phyloP scores from a whole-genome alignment of 2,797 vertebrate genomes.

The Acipenser ruthenus region DNA sequence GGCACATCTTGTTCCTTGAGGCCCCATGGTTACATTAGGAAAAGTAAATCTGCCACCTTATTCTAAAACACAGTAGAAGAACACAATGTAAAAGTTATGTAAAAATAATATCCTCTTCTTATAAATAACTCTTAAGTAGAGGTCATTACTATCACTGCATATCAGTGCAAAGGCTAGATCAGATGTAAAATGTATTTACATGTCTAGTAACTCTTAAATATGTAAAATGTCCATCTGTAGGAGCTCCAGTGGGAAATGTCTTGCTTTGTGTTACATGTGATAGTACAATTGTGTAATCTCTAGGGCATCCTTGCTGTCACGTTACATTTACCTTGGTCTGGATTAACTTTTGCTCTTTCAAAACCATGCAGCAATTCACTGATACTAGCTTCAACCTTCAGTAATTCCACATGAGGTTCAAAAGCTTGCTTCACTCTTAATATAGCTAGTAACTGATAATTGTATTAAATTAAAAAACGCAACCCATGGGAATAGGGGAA shows the following conservation, averaged over 20 bases:
- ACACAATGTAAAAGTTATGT: not conserved
- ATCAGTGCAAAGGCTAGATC: not conserved
- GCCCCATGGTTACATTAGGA: too few relatives aligned
- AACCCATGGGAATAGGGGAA: not conserved
- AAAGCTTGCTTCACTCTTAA: conserved; percentile 4
- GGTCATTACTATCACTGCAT: not conserved
- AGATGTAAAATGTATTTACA: not conserved
- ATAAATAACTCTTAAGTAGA: not conserved
- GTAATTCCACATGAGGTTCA: not conserved
- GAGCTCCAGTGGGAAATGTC: conserved; percentile 34
- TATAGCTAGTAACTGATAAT: not conserved
- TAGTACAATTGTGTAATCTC: conserved; percentile 49
- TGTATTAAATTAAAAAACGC: not conserved
- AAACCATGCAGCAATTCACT: conserved; percentile 8
- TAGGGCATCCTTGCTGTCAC: conserved; percentile 41
- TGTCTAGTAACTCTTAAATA: conserved; percentile 20
- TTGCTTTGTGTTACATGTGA: conserved; percentile 38
- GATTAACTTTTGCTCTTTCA: conserved; percentile 18
- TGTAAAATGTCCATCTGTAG: conserved; percentile 31
- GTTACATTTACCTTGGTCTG: conserved; percentile 41
- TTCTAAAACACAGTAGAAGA: too few relatives aligned
- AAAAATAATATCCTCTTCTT: not conserved
- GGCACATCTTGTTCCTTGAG: too few relatives aligned
- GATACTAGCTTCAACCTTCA: conserved; percentile 1
- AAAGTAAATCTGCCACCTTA: too few relatives aligned